Evolutionary conservation across 1,140 invertebrate species (phyloP), one percentile per base, ranked within the genome.

Genomic region (Caenorhabditis remanei): DNA sequence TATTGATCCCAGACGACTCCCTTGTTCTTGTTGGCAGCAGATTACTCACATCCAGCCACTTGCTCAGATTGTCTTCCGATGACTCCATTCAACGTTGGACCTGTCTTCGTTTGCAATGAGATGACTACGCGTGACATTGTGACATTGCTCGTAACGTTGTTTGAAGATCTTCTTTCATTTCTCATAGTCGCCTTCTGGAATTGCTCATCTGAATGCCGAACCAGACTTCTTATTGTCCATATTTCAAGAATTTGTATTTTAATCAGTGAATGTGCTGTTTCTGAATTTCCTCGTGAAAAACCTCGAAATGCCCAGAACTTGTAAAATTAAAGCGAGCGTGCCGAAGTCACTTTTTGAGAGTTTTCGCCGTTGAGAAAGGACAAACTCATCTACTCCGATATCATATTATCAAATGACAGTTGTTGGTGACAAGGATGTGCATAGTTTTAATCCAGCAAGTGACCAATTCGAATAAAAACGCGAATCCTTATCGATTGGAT

Each of bases 11-110:
- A 99, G 14, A 85, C 48, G 65, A 85, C 85, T 50, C 85, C 97
- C 97, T 95, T 99, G 99, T 79, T 94, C 94, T 97, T 97, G 94
- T 99, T 99, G 88, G 97, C 97, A 91, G 97, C 96, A 86, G 97
- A 97, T 94, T 99, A 99, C n/a, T 94, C 90, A 93, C 95, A 99
- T 83, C 97, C 97, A 55, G 96, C 19, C 24, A 97, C 96, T 93
- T 98, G 96, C 48, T 98, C 98, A 89, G 97, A 99, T 94, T 98
- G 97, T 90, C 97, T 95, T 71, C 98, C 98, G 90, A 97, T 94
- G 67, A 99, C 93, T 88, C 98, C 97, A 92, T 96, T 94, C 16
- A 99, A 95, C 93, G 98, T 99, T 46, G 98, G 98, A 24, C 98
- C 98, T 90, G 96, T 95, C 94, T 99, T 99, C 94, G 99, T 90